phyloP scores from a whole-genome alignment of 1,140 invertebrate genomes.

The Drosophila littoralis region DNA sequence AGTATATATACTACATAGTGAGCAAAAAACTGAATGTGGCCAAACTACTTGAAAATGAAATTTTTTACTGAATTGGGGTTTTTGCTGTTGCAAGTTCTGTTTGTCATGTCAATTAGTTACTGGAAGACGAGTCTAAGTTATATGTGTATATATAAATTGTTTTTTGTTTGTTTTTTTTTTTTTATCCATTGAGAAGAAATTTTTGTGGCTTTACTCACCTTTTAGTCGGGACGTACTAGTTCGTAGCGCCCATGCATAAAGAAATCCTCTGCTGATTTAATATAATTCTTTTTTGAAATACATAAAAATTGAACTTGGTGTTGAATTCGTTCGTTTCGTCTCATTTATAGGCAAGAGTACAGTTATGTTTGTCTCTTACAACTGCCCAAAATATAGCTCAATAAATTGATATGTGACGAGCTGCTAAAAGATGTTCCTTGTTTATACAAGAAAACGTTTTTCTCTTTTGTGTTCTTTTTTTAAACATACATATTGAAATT shows the following conservation, averaged over 20 bases:
- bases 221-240: conserved; percentile 26
- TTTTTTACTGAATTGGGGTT: conserved; percentile 1
- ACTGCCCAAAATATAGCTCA: conserved; percentile 66
- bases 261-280: conserved; percentile 39
- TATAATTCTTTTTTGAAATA: conserved; percentile 23
- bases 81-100: conserved; percentile 49
- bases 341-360: conserved; percentile 15
- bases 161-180: conserved; percentile 20
- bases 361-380: conserved; percentile 13
- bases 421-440: conserved; percentile 58
- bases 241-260: conserved; percentile 25
- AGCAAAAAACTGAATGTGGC: conserved; percentile 4
- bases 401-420: conserved; percentile 80
- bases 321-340: conserved; percentile 68
- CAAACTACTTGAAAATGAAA: conserved; percentile 1
- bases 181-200: conserved; percentile 35
- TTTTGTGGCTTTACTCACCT: conserved; percentile 71
- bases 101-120: conserved; percentile 73
- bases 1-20: conserved; percentile 5
- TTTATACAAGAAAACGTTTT: conserved; percentile 57
- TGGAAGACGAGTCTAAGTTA: conserved; percentile 81
- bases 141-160: conserved; percentile 27
- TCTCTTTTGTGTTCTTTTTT: conserved; percentile 16
- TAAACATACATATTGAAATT: conserved; percentile 46
- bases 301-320: conserved; percentile 71